A percentile compares a stretch with the other conserved stretches of the same genome.
Evolutionary conservation across 2,113 vertebrate genomes (phyloP).

Genomic region (Lanius collurio): DNA sequence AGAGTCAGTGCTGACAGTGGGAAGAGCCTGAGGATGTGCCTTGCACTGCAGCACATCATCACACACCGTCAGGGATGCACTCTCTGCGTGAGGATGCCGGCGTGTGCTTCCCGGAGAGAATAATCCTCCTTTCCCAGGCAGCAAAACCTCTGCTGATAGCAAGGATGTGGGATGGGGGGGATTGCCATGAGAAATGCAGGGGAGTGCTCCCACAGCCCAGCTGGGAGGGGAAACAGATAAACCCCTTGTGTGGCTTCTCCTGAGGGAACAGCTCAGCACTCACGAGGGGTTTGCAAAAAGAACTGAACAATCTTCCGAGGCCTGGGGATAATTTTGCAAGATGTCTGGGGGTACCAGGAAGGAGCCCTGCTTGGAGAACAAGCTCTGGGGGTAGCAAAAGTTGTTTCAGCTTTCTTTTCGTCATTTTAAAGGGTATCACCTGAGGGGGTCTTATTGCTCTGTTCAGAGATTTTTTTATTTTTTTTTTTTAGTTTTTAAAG

Average conservation of each 20-base stretch:
- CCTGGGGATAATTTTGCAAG: neutral
- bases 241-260: neutral
- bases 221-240: neutral
- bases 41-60: accelerated
- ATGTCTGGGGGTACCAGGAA: neutral
- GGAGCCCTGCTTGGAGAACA: neutral
- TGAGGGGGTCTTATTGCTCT: neutral
- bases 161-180: neutral
- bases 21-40: neutral
- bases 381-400: neutral
- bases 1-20: neutral
- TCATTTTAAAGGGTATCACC: neutral
- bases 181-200: neutral
- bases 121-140: neutral
- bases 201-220: neutral
- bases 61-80: accelerated
- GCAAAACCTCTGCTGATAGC: neutral
- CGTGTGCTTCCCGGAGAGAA: neutral
- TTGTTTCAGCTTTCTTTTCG: neutral
- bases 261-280: neutral
- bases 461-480: neutral
- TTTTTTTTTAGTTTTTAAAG: neutral
- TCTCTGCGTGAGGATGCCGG: neutral
- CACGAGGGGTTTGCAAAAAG: accelerated
- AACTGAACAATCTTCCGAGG: neutral